Conservation (phyloP, 2,888 invertebrate species). For the Leptinotarsa tumamoca region DNA sequence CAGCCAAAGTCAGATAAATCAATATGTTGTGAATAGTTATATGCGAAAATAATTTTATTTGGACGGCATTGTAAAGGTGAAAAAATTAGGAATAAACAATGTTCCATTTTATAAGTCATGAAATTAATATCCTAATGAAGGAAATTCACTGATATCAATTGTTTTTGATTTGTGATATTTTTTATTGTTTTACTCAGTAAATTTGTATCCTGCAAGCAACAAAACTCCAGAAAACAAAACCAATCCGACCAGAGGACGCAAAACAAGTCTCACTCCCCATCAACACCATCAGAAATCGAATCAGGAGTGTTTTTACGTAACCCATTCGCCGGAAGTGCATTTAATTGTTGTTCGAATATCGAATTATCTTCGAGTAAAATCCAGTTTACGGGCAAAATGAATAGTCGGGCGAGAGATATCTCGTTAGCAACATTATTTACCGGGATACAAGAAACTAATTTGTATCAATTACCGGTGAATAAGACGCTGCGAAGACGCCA, state of each 20-base stretch:
- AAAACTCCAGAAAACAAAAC: not conserved
- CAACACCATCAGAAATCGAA: slow-evolving; percentile 45
- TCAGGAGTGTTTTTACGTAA: slow-evolving; percentile 55
- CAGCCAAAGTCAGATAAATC: no score
- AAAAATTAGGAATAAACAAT: no score
- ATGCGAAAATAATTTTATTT: no score
- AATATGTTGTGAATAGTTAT: no score
- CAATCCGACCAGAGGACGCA: slow-evolving; percentile 12
- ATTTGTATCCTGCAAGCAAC: no score
- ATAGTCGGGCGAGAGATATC: slow-evolving; percentile 56
- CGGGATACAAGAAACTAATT: slow-evolving; percentile 62
- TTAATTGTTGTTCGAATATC: slow-evolving; percentile 60
- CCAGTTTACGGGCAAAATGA: slow-evolving; percentile 56
- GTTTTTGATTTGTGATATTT: no score
- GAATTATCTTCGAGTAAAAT: slow-evolving; percentile 57
- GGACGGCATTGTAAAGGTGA: no score
- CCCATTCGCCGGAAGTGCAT: slow-evolving; percentile 60
- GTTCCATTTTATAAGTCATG: no score
- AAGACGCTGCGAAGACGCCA: slow-evolving; percentile 40
- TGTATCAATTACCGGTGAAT: slow-evolving; percentile 62
- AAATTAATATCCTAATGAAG: no score
- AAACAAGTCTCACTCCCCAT: slow-evolving; percentile 8
- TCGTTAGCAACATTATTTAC: slow-evolving; percentile 64
- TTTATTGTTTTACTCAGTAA: no score
- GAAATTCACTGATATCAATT: no score